Evolutionary conservation across 2,797 vertebrate species (phyloP), one percentile per base, ranked within the genome.

Genomic region (Antrozous pallidus): DNA sequence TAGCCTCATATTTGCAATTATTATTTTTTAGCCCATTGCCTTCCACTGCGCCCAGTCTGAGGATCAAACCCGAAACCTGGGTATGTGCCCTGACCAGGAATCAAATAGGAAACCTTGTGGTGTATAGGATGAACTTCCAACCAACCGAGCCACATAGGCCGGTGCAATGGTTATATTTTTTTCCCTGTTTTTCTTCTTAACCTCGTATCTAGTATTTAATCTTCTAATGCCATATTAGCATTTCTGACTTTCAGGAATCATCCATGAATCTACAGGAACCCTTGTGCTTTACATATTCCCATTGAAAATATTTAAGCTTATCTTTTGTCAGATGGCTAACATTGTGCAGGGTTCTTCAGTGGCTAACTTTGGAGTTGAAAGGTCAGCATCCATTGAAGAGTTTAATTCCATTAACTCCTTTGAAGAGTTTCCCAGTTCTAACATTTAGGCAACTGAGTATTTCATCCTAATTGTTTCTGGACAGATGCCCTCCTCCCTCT

Each of bases 181-280:
- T 82, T 93, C 90, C 88, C 93, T 80, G 4, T 18, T 97, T 96
- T 96, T 71, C 93, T 97, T 95, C 26, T 45, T 1, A 0, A 26
- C 11, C 0, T 88, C 1, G 80, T 95, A 54, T 91, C 89, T 97
- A 80, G 88, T 92, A 71, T 28, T 20, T 91, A 11, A 22, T 94
- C 47, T 93, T 96, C 86, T 96, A 40, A 92, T 78, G 75, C 4
- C 70, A 63, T 3, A 0, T 40, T 78, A 47, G 70, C 67, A 84
- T 97, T 97, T 96, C 82, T 96, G 65, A 94, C 67, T 94, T 92
- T 14, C 65, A 51, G 91, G 83, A 97, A 97, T 97, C 90, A 88
- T 8, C 17, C 6, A 2, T 94, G 80, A 95, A 95, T 92, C 91
- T 95, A 9, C 7, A 87, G 75, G 83, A 96, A 94, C 47, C 70